Evolutionary conservation across 2,888 invertebrate genomes (phyloP).

Genomic region (Thereva unica): DNA sequence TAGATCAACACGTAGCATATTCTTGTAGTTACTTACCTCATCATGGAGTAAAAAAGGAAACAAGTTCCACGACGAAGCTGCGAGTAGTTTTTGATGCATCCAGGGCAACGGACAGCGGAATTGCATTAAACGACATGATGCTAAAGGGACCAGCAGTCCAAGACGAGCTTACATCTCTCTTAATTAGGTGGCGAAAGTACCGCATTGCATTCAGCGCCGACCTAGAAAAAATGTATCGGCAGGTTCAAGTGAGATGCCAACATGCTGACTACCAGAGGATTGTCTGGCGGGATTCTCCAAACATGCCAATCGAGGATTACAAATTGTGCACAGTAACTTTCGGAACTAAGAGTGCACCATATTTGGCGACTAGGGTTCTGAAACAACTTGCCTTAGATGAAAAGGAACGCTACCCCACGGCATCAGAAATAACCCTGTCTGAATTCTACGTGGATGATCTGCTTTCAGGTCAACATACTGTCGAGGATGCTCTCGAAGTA

Average conservation of each 20-base stretch:
- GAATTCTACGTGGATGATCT: conserved; percentile 35
- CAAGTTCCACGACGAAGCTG: too few species aligned
- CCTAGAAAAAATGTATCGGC: too few species aligned
- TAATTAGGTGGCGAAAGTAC: background rate
- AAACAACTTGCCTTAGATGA: background rate
- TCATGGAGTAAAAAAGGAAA: too few species aligned
- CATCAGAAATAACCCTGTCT: conserved; percentile 5
- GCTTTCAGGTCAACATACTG: background rate
- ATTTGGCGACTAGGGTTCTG: background rate
- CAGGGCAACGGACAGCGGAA: too few species aligned
- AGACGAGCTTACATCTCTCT: background rate
- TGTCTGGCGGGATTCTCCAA: conserved; percentile 2
- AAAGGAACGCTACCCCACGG: conserved; percentile 27
- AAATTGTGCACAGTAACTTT: conserved; percentile 19
- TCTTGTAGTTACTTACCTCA: too few species aligned
- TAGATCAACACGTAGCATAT: too few species aligned
- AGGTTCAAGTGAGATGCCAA: conserved; percentile 2
- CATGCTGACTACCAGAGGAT: conserved; percentile 16
- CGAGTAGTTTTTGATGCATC: too few species aligned
- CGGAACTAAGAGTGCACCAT: conserved; percentile 8
- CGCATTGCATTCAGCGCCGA: conserved; percentile 1
- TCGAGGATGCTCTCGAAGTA: conserved; percentile 22
- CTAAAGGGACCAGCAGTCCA: background rate
- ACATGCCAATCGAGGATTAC: conserved; percentile 3
- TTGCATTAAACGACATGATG: too few species aligned